Conservation (phyloP, 2,888 invertebrate species). For the Theristus sp. region DNA sequence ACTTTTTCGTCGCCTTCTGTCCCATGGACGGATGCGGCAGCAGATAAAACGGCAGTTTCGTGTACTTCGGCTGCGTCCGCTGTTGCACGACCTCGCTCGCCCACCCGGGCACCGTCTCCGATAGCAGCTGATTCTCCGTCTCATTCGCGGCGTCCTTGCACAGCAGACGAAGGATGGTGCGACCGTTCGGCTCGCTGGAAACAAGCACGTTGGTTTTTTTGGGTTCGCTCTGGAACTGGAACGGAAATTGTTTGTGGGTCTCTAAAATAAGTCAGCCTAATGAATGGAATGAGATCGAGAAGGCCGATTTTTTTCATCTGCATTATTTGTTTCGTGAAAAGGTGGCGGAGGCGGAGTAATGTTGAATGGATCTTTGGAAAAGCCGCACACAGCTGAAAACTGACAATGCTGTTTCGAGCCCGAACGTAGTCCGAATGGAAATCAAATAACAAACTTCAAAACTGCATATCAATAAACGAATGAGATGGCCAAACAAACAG, state of each 20-base stretch:
- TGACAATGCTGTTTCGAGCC: too few species aligned
- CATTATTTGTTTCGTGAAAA: too few species aligned
- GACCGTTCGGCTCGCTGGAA: slow-evolving; percentile 73
- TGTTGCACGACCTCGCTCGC: slow-evolving; percentile 31
- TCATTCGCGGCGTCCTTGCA: slow-evolving; percentile 85
- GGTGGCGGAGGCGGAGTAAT: too few species aligned
- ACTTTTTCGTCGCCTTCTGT: slow-evolving; percentile 56
- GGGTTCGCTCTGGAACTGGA: not conserved
- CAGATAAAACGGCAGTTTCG: slow-evolving; percentile 87
- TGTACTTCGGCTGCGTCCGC: slow-evolving; percentile 70
- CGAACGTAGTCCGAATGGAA: too few species aligned
- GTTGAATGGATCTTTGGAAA: too few species aligned
- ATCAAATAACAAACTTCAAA: too few species aligned
- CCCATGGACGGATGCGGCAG: slow-evolving; percentile 67
- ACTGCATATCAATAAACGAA: too few species aligned
- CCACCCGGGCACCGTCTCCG: slow-evolving; percentile 34
- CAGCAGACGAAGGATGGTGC: slow-evolving; percentile 68
- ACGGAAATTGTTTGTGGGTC: not conserved
- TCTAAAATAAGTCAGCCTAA: not conserved
- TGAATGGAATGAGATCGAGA: not conserved
- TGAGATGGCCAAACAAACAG: too few species aligned
- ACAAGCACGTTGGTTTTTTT: slow-evolving; percentile 4
- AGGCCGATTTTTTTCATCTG: too few species aligned
- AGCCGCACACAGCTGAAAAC: too few species aligned
- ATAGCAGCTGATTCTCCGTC: slow-evolving; percentile 70